Evolutionary conservation across 2,113 vertebrate species (phyloP), one percentile per base, ranked within the genome.

Genomic region (Marcusenius ussheri): DNA sequence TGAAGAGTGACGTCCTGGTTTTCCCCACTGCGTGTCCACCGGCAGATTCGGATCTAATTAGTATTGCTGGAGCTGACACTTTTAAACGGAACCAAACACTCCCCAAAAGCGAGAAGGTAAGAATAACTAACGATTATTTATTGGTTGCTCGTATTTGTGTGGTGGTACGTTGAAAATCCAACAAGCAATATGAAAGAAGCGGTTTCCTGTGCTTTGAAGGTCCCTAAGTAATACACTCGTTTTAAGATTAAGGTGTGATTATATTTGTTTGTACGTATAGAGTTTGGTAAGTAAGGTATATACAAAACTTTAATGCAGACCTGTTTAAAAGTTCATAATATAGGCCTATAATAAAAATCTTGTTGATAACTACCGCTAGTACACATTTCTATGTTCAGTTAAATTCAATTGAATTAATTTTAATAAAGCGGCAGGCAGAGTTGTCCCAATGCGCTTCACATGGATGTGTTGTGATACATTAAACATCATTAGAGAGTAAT

Each of bases 1-100:
- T 94, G 56, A 94, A 94, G 89, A 94, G 94, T 92, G 93, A 94
- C 90, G 90, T 94, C 27, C 92, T 94, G 85, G 93, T 94, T 93
- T 93, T 93, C 90, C 93, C 92, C 24, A 89, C 90, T 24, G 88
- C 91, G 11, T 93, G 87, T 92, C 93, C 93, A 0, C 91, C 92
- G 88, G 90, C 70, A 62, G 93, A 94, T 88, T 91, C 46, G 0
- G 94, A 94, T 9, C 90, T 94, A 15, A 93, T 94, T 77, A 94
- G 92, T 91, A 93, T 93, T 15, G 93, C 92, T 15, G 94, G 91
- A 92, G 92, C 89, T n/a, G 93, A 94, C 66, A 91, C 88, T n/a
- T 89, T 89, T 35, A 90, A 51, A 51, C 88, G 88, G 49, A 91
- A 88, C 15, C 91, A 91, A 87, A 90, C 90, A 0, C 88, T 90